Evolutionary conservation across 2,888 invertebrate genomes (phyloP).

Genomic region (Volucella bombylans): DNA sequence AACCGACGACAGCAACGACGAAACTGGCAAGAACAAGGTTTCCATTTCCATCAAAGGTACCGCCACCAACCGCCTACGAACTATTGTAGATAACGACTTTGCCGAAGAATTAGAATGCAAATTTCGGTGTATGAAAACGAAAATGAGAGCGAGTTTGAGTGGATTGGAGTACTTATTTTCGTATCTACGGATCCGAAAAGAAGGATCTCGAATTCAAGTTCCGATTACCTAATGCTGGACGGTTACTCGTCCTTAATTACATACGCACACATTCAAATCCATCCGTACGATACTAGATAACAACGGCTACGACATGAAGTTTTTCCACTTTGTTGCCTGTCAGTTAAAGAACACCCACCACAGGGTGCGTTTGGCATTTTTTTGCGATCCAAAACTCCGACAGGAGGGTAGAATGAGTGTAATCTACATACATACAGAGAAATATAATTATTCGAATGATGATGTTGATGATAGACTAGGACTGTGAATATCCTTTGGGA

Average conservation of each 20-base stretch:
- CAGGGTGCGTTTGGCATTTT: constrained; percentile 22
- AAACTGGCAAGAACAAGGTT: no score
- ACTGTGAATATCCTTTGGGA: constrained; percentile 62
- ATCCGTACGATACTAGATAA: not conserved
- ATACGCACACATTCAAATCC: constrained; percentile 18
- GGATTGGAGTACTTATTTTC: no score
- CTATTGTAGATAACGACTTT: constrained; percentile 66
- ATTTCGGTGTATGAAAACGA: constrained; percentile 23
- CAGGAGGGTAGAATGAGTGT: not conserved
- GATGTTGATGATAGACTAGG: constrained; percentile 62
- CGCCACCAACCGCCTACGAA: constrained; percentile 7
- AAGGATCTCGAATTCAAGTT: constrained; percentile 8
- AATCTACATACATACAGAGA: constrained; percentile 45
- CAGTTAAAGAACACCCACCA: constrained; percentile 19
- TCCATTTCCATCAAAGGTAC: not conserved
- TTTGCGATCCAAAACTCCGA: not conserved
- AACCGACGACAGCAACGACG: not conserved
- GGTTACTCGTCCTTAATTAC: constrained; percentile 41
- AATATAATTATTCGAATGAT: constrained; percentile 68
- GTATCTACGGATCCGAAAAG: constrained; percentile 39
- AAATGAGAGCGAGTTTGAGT: no score
- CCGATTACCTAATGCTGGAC: constrained; percentile 53
- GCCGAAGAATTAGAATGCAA: constrained; percentile 71
- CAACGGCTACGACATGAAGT: constrained; percentile 11
- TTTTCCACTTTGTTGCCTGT: constrained; percentile 50